phyloP scores from a whole-genome alignment of 2,113 vertebrate genomes.

The Laterallus jamaicensis region DNA sequence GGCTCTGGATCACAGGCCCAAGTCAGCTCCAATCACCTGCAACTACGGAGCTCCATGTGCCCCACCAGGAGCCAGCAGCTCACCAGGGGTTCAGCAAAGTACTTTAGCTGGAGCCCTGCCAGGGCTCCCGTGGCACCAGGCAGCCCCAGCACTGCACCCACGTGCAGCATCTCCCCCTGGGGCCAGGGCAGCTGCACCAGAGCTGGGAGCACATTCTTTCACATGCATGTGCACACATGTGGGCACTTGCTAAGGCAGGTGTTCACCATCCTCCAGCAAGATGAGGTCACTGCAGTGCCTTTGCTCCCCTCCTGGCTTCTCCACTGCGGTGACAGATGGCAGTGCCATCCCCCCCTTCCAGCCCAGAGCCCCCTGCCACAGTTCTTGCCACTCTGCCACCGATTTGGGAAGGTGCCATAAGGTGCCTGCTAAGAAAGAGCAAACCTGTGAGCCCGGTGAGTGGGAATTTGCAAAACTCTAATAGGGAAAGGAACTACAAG shows the following conservation, averaged over 20 bases:
- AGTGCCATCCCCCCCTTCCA: background rate
- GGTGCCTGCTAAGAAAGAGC: background rate
- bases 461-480: background rate
- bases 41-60: fast-evolving
- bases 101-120: background rate
- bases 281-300: fast-evolving
- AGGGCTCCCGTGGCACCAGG: fast-evolving
- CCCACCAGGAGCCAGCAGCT: fast-evolving
- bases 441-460: background rate
- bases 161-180: fast-evolving
- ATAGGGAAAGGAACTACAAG: background rate
- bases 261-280: background rate
- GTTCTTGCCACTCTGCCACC: background rate
- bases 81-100: background rate
- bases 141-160: background rate
- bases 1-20: background rate
- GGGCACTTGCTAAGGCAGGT: too few relatives aligned
- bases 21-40: background rate
- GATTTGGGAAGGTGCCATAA: background rate
- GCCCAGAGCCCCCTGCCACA: background rate
- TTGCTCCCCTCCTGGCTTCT: background rate
- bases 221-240: fast-evolving
- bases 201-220: background rate
- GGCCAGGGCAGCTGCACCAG: fast-evolving
- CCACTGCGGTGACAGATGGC: background rate